Evolutionary conservation across 2,797 vertebrate species (phyloP), one percentile per base, ranked within the genome.

Genomic region (Anolis apletophallus): DNA sequence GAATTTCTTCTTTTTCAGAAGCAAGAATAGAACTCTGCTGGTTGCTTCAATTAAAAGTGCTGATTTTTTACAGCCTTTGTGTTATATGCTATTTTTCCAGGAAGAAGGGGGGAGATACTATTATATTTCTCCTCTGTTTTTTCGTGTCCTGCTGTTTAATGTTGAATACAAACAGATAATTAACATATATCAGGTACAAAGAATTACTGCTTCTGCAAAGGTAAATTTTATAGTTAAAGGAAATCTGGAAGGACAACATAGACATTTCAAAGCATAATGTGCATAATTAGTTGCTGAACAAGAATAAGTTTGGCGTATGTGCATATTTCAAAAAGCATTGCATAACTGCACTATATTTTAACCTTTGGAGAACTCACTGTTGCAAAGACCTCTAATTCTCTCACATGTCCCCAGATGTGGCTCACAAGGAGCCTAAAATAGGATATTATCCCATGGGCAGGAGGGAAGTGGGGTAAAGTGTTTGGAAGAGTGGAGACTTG

Each of bases 141-240:
- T 5, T 0, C 74, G 89, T 69, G 68, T 67, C 80, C 0, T 76
- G 64, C 61, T 71, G 83, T 69, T 75, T 89, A 92, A 93, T 85
- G 74, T 80, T 69, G 0, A 1, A 72, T 85, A 88, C 11, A 89
- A 89, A 88, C 76, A 32, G 82, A 87, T 16, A 3, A 88, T 91
- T 80, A 29, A 84, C 34, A 76, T 84, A 81, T 80, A 87, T 90
- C 76, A 87, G 74, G 88, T 59, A 90, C 81, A 91, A 86, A 87
- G 83, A 67, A 67, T 16, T 85, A 90, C 81, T 90, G 21, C 8
- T 90, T 40, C 68, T 87, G 50, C 34, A 75, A 88, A 85, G 59
- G 50, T 54, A 84, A 32, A 50, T 84, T 84, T 88, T 73, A 78
- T 9, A 76, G 13, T 36, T 78, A 81, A 89, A 85, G 54, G 86